Evolutionary conservation across 2,113 vertebrate genomes (phyloP).

Genomic region (Paradisaea rubra): DNA sequence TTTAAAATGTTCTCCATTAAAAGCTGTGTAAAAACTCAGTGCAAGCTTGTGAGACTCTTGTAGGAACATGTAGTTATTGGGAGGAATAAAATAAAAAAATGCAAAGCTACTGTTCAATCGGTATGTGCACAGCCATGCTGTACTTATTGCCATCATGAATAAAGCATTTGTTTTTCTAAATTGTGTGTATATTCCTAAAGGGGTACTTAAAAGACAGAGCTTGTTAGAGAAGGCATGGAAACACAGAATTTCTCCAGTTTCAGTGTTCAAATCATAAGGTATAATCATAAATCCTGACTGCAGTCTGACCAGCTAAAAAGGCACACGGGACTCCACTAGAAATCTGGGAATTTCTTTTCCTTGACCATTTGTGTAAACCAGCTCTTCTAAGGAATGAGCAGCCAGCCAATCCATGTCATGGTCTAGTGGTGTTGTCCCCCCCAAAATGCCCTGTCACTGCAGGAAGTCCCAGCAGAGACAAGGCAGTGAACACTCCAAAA

Average conservation of each 20-base stretch:
- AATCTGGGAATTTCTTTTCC: background rate
- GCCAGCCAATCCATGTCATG: accelerated
- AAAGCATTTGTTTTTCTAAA: conserved; percentile 45
- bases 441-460: accelerated
- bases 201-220: background rate
- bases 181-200: conserved; percentile 32
- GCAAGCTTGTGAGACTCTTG: background rate
- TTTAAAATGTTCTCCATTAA: conserved; percentile 7
- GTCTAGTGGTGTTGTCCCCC: background rate
- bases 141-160: conserved; percentile 22
- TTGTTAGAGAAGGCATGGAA: conserved; percentile 24
- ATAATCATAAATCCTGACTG: conserved; percentile 4
- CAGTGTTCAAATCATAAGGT: background rate
- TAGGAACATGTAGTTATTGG: conserved; percentile 13
- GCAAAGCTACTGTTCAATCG: background rate
- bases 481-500: background rate
- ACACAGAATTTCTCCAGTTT: background rate
- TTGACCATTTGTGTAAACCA: background rate
- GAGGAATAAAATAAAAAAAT: conserved; percentile 34
- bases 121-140: background rate
- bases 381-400: background rate
- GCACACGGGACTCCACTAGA: background rate
- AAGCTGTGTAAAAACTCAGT: background rate
- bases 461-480: background rate
- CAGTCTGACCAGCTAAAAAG: background rate